These are phyloP conservation scores for Piprites chloris DNA, from an alignment of 2,113 vertebrate genomes.

Conservation along the genomic window DNA sequence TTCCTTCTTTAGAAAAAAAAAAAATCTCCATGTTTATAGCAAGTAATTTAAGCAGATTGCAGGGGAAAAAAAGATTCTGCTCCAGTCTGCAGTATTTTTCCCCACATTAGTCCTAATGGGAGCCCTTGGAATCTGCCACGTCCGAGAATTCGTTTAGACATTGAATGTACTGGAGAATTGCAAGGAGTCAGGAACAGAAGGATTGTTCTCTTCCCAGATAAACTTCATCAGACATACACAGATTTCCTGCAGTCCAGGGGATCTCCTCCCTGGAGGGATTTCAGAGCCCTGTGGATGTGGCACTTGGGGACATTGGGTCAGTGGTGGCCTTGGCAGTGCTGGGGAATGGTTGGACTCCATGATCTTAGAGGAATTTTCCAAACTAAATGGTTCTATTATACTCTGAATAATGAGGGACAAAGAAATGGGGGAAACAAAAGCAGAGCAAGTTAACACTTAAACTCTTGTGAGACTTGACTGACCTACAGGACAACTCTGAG, in stretches of 20 bases:
- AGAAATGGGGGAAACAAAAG: background rate
- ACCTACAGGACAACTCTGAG: too few species aligned
- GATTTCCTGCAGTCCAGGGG: background rate
- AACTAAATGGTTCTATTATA: background rate
- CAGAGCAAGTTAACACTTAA: background rate
- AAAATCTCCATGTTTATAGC: background rate
- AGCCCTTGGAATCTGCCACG: background rate
- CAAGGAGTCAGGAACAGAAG: background rate
- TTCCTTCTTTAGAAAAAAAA: background rate
- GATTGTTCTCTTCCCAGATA: background rate
- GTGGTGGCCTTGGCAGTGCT: background rate
- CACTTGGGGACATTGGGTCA: fast-evolving
- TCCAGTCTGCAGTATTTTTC: background rate
- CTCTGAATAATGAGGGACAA: background rate
- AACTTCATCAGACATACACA: too few species aligned
- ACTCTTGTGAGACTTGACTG: background rate
- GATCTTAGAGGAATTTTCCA: background rate
- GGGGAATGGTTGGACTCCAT: fast-evolving
- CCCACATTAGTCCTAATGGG: background rate
- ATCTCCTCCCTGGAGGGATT: background rate
- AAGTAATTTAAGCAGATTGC: background rate
- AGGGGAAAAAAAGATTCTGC: background rate
- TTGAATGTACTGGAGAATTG: background rate
- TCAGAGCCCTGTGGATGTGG: fast-evolving
- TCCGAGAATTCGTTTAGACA: background rate